Conservation (phyloP, 1,140 invertebrate species). For the Ruditapes philippinarum region DNA sequence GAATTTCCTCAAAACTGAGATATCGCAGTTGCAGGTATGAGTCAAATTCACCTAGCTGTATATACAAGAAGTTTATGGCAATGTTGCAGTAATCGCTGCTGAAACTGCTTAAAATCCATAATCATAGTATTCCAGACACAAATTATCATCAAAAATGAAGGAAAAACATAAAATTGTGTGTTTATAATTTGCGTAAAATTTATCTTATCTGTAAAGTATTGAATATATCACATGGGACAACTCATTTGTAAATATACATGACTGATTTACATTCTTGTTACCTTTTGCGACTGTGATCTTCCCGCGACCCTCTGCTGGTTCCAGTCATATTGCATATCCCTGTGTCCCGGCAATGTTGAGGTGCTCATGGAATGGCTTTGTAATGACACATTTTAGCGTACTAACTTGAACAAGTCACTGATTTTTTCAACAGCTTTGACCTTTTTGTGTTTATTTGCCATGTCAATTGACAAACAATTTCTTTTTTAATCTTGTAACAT, state of each 20-base stretch:
- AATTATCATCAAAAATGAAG: too few species aligned
- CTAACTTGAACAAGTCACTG: neutral
- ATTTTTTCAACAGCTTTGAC: neutral
- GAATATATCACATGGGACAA: too few species aligned
- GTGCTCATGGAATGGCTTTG: neutral
- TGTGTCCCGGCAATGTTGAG: neutral
- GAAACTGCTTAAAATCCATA: too few species aligned
- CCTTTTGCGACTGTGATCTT: neutral
- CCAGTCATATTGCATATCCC: neutral
- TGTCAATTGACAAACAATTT: neutral
- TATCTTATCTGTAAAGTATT: too few species aligned
- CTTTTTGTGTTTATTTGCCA: neutral
- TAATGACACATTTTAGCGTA: conserved; percentile 31
- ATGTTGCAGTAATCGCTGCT: too few species aligned
- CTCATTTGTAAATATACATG: neutral
- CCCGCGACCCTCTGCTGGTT: neutral
- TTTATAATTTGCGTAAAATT: neutral
- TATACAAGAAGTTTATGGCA: too few species aligned
- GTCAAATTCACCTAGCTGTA: too few species aligned
- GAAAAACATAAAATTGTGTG: neutral
- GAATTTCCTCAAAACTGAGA: conserved; percentile 10
- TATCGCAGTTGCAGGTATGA: too few species aligned
- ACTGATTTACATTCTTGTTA: neutral
- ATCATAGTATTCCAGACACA: too few species aligned
- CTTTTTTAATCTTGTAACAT: neutral